These are phyloP conservation scores for Pantherophis alleghaniensis DNA, from an alignment of 2,797 vertebrate species.

Conservation along the genomic window DNA sequence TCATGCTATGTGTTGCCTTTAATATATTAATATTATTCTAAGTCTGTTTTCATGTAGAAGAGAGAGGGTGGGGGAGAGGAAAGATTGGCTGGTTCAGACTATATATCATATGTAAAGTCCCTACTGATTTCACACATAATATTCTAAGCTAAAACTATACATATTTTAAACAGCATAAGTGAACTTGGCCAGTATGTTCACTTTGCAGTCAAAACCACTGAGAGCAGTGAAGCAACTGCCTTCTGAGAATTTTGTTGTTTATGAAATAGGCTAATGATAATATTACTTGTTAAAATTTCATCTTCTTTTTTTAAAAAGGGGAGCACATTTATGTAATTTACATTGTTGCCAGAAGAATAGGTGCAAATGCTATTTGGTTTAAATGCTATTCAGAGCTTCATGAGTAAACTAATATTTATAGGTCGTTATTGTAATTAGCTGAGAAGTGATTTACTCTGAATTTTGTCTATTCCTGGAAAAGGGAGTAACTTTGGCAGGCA, in stretches of 20 bases:
- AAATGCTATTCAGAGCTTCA: neutral
- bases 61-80: neutral
- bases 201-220: neutral
- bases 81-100: neutral
- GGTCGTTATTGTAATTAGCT: conserved; percentile 14
- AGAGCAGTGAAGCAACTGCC: neutral
- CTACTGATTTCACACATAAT: neutral
- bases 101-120: neutral
- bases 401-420: neutral
- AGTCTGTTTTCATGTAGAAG: neutral
- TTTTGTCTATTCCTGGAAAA: conserved; percentile 35
- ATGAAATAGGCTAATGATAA: neutral
- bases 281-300: neutral
- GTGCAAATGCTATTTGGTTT: too few relatives aligned
- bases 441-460: conserved; percentile 40
- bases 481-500: neutral
- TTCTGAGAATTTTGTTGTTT: neutral
- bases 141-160: neutral
- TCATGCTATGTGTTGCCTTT: neutral
- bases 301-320: neutral
- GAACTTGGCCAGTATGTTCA: neutral
- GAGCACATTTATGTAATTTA: neutral
- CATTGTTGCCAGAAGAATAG: neutral
- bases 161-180: neutral
- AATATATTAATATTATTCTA: neutral